These are phyloP conservation scores for Clivina fossor DNA, from an alignment of 2,888 invertebrate genomes.

Conservation along the genomic window DNA sequence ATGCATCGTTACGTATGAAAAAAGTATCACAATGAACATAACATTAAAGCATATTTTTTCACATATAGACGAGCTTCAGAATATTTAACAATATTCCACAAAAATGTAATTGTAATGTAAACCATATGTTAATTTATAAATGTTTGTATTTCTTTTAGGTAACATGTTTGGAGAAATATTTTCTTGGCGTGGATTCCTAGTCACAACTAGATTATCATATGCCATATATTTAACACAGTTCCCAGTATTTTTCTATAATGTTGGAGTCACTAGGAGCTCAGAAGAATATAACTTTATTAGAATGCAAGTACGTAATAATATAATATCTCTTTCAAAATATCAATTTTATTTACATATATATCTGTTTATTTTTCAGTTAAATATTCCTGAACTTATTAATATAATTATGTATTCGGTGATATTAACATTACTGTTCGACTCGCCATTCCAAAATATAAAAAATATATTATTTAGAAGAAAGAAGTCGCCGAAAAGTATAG, in stretches of 20 bases:
- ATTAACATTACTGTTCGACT: conserved; percentile 65
- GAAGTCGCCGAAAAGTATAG: too few relatives aligned
- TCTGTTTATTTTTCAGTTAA: conserved; percentile 54
- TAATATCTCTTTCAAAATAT: not conserved
- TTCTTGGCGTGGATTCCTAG: conserved; percentile 62
- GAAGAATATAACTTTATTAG: conserved; percentile 61
- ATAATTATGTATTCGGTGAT: conserved; percentile 59
- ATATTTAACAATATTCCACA: too few relatives aligned
- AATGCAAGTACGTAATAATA: conserved; percentile 55
- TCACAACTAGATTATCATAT: conserved; percentile 70
- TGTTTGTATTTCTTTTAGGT: conserved; percentile 39
- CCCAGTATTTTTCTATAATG: conserved; percentile 70
- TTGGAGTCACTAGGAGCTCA: conserved; percentile 61
- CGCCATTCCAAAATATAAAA: conserved; percentile 70
- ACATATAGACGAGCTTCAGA: too few relatives aligned
- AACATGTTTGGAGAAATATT: conserved; percentile 55
- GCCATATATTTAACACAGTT: conserved; percentile 71
- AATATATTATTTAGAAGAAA: conserved; percentile 53
- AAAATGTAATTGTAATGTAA: too few relatives aligned
- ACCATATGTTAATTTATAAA: not conserved
- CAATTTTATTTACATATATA: not conserved
- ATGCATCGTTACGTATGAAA: too few relatives aligned
- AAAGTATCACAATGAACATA: too few relatives aligned
- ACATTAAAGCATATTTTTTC: too few relatives aligned
- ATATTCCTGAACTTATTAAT: conserved; percentile 61